Evolutionary conservation across 1,140 invertebrate species (phyloP).

Genomic region (Trachymyrmex cornetzi): DNA sequence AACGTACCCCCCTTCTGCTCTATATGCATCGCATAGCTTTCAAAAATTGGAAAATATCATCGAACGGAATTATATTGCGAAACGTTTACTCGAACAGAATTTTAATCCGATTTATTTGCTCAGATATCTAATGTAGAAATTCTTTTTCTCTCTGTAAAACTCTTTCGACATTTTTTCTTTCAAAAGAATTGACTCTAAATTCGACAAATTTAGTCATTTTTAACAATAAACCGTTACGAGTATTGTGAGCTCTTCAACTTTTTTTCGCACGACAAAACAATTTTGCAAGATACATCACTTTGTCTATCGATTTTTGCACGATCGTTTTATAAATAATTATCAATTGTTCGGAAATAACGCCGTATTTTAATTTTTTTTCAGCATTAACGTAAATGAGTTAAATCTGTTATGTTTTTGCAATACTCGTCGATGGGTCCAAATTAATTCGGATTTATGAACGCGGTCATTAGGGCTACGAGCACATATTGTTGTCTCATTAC

Average conservation of each 20-base stretch:
- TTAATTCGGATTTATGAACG: conserved; percentile 38
- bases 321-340: conserved; percentile 7
- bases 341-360: background rate
- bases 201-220: conserved; percentile 1
- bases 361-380: conserved; percentile 17
- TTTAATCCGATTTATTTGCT: conserved; percentile 25
- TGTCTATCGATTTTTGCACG: background rate
- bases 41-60: conserved; percentile 13
- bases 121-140: conserved; percentile 16
- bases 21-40: background rate
- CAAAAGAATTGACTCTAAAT: background rate
- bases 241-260: background rate
- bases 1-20: background rate
- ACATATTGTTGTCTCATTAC: conserved; percentile 25
- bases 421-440: background rate
- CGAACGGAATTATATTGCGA: background rate
- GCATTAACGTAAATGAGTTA: background rate
- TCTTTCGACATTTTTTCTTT: too few relatives aligned
- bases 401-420: conserved; percentile 25
- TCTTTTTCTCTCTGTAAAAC: background rate
- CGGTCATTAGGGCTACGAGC: conserved; percentile 10
- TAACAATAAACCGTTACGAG: background rate
- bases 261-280: background rate
- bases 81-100: background rate
- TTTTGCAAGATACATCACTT: background rate